Evolutionary conservation across 2,888 invertebrate species (phyloP), one percentile per base, ranked within the genome.

Genomic region (Electrophaes corylata): DNA sequence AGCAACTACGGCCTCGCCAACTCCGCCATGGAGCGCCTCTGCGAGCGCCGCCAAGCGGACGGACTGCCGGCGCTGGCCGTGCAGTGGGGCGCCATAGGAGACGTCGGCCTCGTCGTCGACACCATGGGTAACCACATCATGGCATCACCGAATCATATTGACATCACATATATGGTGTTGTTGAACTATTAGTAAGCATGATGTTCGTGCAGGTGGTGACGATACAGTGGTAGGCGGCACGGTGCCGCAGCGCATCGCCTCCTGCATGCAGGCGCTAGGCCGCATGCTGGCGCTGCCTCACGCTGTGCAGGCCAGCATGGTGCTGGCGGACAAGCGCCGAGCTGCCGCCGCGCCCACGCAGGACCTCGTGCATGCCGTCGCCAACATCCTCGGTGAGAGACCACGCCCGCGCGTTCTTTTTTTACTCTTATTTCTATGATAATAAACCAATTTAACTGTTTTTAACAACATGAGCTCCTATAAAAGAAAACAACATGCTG

Each of bases 11-110:
- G 99, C 52, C 94, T 97, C 72, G 98, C 99, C 52, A 99, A 99
- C 92, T 98, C 98, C 0, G 96, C 96, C 41, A 99, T 99, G 99
- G 99, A 99, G 90, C 94, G 99, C 64, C 94, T 99, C 64, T 96
- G 96, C 82, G 99, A 98, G 91, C 94, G 93, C 60, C 94, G 98
- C 55, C 96, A 95, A 86, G 93, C 92, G 37, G 95, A 94, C 74
- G 98, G 98, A 43, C 93, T 98, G 68, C 98, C 98, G 20, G 99
- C 82, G 19, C 82, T 96, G 47, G 98, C 99, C 39, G 97, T 99
- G 72, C 99, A 99, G 88, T 99, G 99, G 99, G 99, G 99, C 68
- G 99, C 99, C 60, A 97, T 99, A 76, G 29, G 98, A 57, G 99
- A 99, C 84, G 98, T 98, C 39, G 99, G 99, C 50, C 93, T 99